These are phyloP conservation scores for Orthonevra nobilis DNA, from an alignment of 2,888 invertebrate genomes.

Conservation along the genomic window DNA sequence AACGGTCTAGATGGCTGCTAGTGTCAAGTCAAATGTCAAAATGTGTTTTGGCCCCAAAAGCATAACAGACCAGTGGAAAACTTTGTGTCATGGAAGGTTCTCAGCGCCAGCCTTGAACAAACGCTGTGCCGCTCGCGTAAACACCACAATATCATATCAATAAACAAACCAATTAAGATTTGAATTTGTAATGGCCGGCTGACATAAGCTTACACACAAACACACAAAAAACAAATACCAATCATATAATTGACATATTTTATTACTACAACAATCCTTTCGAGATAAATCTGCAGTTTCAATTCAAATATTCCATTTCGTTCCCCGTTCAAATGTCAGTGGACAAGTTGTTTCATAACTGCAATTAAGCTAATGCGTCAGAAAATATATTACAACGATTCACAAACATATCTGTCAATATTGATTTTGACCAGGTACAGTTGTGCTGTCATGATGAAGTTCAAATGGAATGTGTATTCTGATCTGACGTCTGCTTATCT, in stretches of 20 bases:
- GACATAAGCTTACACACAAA: slow-evolving; percentile 17
- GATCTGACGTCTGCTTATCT: neutral
- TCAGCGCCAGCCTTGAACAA: slow-evolving; percentile 12
- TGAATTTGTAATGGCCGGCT: slow-evolving; percentile 23
- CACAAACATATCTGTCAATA: no score
- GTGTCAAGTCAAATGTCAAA: slow-evolving; percentile 45
- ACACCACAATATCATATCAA: slow-evolving; percentile 46
- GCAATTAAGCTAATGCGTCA: neutral
- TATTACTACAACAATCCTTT: slow-evolving; percentile 14
- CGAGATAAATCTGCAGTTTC: slow-evolving; percentile 7
- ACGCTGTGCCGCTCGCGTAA: slow-evolving; percentile 4
- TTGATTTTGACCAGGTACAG: slow-evolving; percentile 1
- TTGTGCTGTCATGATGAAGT: neutral
- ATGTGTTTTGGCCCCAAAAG: slow-evolving; percentile 20
- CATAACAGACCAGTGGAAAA: slow-evolving; percentile 32
- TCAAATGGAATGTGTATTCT: neutral
- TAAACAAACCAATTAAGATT: slow-evolving; percentile 55
- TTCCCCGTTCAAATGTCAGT: no score
- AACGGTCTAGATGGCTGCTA: no score
- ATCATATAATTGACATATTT: no score
- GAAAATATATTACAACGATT: neutral
- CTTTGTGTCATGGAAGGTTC: no score
- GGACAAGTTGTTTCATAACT: neutral
- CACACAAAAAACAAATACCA: no score
- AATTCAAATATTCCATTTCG: neutral